These are phyloP conservation scores for Salvelinus sp. DNA, from an alignment of 2,113 vertebrate genomes.

Conservation along the genomic window DNA sequence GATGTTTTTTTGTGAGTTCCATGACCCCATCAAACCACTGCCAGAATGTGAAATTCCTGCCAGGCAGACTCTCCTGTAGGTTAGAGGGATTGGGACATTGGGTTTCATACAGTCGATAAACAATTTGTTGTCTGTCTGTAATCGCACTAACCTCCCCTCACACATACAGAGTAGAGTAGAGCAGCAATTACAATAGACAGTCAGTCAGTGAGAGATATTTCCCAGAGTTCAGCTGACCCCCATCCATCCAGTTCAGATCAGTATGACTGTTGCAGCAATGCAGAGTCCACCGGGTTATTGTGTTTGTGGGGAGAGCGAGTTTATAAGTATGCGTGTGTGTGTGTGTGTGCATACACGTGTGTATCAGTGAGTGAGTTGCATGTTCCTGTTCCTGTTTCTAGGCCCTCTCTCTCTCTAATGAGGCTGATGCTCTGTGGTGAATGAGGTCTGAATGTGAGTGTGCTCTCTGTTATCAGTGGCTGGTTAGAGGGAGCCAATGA, in stretches of 20 bases:
- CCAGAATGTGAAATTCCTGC: conserved; percentile 98
- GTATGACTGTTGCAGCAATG: not conserved
- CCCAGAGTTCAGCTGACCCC: conserved; percentile 14
- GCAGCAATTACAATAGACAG: not conserved
- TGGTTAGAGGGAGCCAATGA: conserved; percentile 46
- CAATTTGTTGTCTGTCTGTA: not conserved
- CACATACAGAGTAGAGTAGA: not conserved
- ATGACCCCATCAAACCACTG: conserved; percentile 99
- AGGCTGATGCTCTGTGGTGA: conserved; percentile 30
- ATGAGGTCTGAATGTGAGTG: conserved; percentile 23
- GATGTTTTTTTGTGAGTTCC: conserved; percentile 95
- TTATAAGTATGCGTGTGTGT: not conserved
- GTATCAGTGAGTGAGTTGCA: conserved; percentile 10
- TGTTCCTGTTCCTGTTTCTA: conserved; percentile 39
- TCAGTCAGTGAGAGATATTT: not conserved
- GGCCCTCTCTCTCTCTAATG: conserved; percentile 29
- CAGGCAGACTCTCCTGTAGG: conserved; percentile 89
- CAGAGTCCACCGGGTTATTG: conserved; percentile 3
- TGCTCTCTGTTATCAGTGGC: conserved; percentile 26
- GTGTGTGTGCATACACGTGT: conserved; percentile 2
- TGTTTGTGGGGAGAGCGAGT: not conserved
- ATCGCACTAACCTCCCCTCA: not conserved
- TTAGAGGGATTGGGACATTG: not conserved
- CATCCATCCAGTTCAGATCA: not conserved
- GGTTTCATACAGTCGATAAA: not conserved